Conservation (phyloP, 2,888 invertebrate genomes). For the Drosophila merina region DNA sequence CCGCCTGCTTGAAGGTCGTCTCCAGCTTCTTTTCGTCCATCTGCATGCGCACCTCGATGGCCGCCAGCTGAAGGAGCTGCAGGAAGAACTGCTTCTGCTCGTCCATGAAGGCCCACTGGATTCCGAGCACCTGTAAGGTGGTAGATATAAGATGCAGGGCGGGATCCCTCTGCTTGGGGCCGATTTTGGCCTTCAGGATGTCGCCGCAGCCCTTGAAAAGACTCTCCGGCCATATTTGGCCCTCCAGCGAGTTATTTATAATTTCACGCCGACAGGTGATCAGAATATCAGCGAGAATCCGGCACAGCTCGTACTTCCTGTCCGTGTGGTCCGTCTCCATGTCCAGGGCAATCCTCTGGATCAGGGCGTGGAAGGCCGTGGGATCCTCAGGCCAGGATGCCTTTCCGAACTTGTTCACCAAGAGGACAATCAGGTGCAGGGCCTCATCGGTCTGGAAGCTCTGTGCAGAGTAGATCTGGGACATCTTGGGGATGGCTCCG, state of each 20-base stretch:
- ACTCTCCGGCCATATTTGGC: constrained; percentile 92
- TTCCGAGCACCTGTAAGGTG: constrained; percentile 91
- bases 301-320: constrained; percentile 94
- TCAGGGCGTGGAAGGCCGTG: constrained; percentile 91
- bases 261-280: constrained; percentile 89
- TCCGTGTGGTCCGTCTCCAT: constrained; percentile 95
- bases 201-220: constrained; percentile 92
- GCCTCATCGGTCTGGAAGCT: constrained; percentile 96
- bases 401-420: constrained; percentile 90
- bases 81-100: constrained; percentile 93
- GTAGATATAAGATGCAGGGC: constrained; percentile 93
- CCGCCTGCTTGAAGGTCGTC: constrained; percentile 90
- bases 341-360: constrained; percentile 93
- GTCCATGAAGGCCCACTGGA: constrained; percentile 93
- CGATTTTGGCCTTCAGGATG: constrained; percentile 93
- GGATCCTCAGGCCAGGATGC: constrained; percentile 91
- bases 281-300: constrained; percentile 90
- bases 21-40: constrained; percentile 94
- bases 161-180: constrained; percentile 94
- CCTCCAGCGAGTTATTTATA: constrained; percentile 87
- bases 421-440: constrained; percentile 90
- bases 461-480: constrained; percentile 93
- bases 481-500: constrained; percentile 92
- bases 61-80: constrained; percentile 92
- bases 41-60: constrained; percentile 97